phyloP scores from a whole-genome alignment of 2,797 vertebrate species.

The Myotis myotis region DNA sequence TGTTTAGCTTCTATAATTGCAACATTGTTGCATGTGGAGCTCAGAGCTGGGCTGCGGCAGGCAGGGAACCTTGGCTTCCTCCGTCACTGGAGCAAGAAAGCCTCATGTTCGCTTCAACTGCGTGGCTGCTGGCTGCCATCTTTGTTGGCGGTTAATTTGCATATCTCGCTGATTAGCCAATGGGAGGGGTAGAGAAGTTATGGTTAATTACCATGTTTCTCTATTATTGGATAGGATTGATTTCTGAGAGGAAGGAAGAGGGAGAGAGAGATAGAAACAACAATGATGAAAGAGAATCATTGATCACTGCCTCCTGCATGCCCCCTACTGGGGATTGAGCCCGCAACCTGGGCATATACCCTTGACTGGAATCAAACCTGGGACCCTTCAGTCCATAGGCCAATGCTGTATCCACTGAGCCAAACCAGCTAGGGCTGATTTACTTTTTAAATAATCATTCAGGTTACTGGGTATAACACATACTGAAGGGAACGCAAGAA shows the following conservation, averaged over 20 bases:
- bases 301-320: neutral
- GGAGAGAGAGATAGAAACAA: neutral
- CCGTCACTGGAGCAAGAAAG: too few relatives aligned
- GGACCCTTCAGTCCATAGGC: neutral
- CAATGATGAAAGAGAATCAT: neutral
- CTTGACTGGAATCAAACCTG: neutral
- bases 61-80: too few relatives aligned
- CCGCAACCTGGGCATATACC: neutral
- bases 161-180: too few relatives aligned
- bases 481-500: neutral
- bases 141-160: too few relatives aligned
- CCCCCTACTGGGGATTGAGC: neutral
- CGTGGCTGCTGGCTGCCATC: too few relatives aligned
- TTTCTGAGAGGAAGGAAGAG: neutral
- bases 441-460: neutral
- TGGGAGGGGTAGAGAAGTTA: too few relatives aligned
- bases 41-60: too few relatives aligned
- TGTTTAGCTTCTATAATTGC: too few relatives aligned
- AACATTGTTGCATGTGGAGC: too few relatives aligned
- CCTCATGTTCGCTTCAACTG: too few relatives aligned
- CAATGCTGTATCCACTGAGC: neutral
- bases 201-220: too few relatives aligned
- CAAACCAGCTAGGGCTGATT: neutral
- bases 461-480: neutral
- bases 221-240: neutral